phyloP scores from a whole-genome alignment of 2,888 invertebrate genomes.

The Miltochrista miniata region DNA sequence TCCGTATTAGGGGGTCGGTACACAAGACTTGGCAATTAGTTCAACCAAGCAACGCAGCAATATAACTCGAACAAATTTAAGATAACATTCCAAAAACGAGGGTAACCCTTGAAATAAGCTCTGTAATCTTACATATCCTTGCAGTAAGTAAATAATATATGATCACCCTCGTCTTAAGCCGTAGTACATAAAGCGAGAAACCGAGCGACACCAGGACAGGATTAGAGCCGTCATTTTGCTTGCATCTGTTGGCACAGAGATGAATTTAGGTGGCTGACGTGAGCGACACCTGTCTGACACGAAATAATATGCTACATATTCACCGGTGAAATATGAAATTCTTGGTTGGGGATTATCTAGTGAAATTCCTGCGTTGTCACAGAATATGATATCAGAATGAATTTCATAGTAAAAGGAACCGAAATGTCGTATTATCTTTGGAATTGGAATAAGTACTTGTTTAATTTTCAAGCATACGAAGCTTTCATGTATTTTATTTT shows the following conservation, averaged over 20 bases:
- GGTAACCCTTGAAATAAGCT: slow-evolving; percentile 9
- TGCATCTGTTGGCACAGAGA: slow-evolving; percentile 71
- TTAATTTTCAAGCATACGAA: no score
- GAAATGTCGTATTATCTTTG: slow-evolving; percentile 20
- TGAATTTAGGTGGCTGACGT: slow-evolving; percentile 71
- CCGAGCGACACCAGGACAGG: slow-evolving; percentile 53
- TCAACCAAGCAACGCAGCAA: no score
- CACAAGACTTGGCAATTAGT: no score
- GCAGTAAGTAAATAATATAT: slow-evolving; percentile 15
- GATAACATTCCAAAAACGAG: neutral
- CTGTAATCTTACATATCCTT: slow-evolving; percentile 2
- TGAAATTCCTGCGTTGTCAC: slow-evolving; percentile 41
- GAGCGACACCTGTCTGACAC: slow-evolving; percentile 77
- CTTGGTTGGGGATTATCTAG: slow-evolving; percentile 64
- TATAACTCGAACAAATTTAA: neutral
- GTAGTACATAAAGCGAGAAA: slow-evolving; percentile 45
- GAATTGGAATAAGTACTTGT: slow-evolving; percentile 31
- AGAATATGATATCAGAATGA: slow-evolving; percentile 32
- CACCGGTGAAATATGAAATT: slow-evolving; percentile 76
- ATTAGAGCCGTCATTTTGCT: slow-evolving; percentile 66
- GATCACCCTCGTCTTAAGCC: slow-evolving; percentile 40
- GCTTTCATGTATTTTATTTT: no score
- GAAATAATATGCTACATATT: slow-evolving; percentile 77
- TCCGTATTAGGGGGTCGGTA: neutral
- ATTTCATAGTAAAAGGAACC: slow-evolving; percentile 19